phyloP scores from a whole-genome alignment of 2,888 invertebrate genomes.

The Unio pictorum region DNA sequence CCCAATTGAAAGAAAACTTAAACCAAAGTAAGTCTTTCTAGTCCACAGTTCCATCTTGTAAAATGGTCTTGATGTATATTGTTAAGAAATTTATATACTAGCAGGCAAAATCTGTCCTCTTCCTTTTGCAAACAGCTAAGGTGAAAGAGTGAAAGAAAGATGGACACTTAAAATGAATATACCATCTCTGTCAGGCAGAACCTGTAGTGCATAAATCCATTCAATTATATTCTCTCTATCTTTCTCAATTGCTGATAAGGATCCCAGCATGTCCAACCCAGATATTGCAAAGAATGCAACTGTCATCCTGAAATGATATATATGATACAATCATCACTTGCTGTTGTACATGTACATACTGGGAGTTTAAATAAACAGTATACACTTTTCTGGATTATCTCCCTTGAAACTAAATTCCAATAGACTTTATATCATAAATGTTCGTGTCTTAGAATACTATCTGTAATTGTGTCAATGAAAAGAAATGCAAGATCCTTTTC shows the following conservation, averaged over 20 bases:
- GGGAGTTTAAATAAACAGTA: neutral
- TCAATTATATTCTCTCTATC: conserved; percentile 83
- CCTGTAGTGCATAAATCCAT: conserved; percentile 93
- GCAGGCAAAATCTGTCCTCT: neutral
- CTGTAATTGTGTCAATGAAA: too few species aligned
- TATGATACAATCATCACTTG: neutral
- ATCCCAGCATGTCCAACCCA: conserved; percentile 88
- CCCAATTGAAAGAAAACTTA: too few species aligned
- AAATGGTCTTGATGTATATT: too few species aligned
- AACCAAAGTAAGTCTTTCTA: too few species aligned
- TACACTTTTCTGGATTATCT: too few species aligned
- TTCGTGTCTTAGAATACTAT: too few species aligned
- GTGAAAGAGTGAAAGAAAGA: neutral
- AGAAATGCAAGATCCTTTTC: too few species aligned
- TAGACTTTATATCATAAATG: neutral
- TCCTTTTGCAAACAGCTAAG: neutral
- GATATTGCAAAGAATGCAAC: conserved; percentile 88
- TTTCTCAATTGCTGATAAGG: conserved; percentile 81
- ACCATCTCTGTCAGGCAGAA: conserved; percentile 76
- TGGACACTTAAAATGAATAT: conserved; percentile 2
- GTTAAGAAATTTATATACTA: too few species aligned
- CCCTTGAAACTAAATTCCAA: too few species aligned
- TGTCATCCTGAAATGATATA: conserved; percentile 65
- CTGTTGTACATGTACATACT: neutral
- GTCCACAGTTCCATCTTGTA: too few species aligned